Conservation (phyloP, 2,888 invertebrate genomes). For the Taenaris catops region DNA sequence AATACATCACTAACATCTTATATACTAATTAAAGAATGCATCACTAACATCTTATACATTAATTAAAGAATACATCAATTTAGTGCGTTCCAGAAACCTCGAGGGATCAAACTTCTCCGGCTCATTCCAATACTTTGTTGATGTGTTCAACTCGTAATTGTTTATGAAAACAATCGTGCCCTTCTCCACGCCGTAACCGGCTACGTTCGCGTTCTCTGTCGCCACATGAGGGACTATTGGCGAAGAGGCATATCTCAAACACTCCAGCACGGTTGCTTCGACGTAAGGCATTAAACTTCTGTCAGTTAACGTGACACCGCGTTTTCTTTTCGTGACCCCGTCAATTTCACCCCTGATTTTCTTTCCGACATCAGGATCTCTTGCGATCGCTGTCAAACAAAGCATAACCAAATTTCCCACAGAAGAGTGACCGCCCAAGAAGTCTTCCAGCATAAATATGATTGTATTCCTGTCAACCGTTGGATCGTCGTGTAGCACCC, state of each 20-base stretch:
- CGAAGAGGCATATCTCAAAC: conserved; percentile 88
- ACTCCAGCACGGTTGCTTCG: conserved; percentile 90
- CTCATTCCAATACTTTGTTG: conserved; percentile 85
- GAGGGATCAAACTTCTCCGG: conserved; percentile 87
- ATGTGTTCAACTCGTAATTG: conserved; percentile 89
- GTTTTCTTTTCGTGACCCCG: conserved; percentile 71
- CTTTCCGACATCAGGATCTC: conserved; percentile 82
- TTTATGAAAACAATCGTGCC: conserved; percentile 92
- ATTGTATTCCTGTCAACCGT: conserved; percentile 88
- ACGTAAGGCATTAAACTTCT: conserved; percentile 86
- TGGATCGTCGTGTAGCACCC: conserved; percentile 83
- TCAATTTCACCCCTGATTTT: conserved; percentile 86
- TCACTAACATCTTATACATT: too few species aligned
- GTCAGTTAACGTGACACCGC: conserved; percentile 83
- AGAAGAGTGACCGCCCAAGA: conserved; percentile 93
- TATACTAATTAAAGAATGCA: too few species aligned
- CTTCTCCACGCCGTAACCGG: conserved; percentile 85
- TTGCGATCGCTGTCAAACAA: conserved; percentile 83
- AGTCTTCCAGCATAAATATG: conserved; percentile 91
- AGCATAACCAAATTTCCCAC: conserved; percentile 92
- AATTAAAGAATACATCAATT: too few species aligned
- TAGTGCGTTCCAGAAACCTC: conserved; percentile 82
- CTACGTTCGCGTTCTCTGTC: conserved; percentile 85
- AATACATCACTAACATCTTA: too few species aligned
- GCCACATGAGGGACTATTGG: conserved; percentile 96